Conservation (phyloP, 2,797 vertebrate genomes). For the Phoebastria nigripes region DNA sequence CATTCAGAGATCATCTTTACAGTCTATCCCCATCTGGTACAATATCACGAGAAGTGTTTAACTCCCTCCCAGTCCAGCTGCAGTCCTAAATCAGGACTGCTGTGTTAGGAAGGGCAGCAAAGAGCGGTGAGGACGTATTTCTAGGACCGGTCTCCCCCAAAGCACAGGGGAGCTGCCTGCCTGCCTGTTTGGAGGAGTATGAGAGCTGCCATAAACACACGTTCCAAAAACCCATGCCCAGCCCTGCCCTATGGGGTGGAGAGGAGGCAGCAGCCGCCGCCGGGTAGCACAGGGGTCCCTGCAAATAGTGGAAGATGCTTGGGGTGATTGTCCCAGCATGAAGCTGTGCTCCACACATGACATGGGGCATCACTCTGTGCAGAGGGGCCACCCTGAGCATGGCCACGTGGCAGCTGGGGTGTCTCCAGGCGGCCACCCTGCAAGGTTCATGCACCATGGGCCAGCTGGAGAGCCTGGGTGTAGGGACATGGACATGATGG, state of each 20-base stretch:
- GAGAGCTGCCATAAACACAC: background rate
- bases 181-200: background rate
- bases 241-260: background rate
- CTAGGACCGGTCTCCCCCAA: background rate
- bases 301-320: background rate
- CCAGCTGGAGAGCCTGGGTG: background rate
- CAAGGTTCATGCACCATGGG: background rate
- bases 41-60: background rate
- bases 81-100: background rate
- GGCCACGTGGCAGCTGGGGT: rapidly evolving
- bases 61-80: background rate
- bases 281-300: background rate
- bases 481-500: background rate
- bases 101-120: background rate
- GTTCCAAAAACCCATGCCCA: background rate
- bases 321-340: background rate
- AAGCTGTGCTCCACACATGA: background rate
- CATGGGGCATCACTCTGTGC: background rate
- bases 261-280: background rate
- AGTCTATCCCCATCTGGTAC: background rate
- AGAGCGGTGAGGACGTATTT: background rate
- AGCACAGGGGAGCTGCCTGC: background rate
- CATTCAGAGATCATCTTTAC: background rate
- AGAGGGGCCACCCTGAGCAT: background rate
- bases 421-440: background rate